Conservation (phyloP, 2,797 vertebrate genomes). For the Helicolenus hilgendorfi region DNA sequence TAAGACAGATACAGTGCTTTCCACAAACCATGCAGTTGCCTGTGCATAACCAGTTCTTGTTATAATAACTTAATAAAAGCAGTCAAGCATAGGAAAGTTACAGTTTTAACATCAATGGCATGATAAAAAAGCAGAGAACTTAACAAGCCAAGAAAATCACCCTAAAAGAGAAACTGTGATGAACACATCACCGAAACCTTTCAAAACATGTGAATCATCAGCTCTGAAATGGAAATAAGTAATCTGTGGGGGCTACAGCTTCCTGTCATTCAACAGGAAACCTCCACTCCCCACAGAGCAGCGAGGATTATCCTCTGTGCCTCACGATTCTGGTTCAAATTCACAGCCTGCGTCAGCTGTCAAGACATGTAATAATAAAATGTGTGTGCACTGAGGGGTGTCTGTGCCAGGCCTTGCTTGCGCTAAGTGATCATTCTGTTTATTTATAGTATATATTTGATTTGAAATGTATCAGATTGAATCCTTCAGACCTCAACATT, state of each 20-base stretch:
- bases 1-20: neutral
- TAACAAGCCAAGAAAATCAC: slow-evolving; percentile 23
- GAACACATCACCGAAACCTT: slow-evolving; percentile 51
- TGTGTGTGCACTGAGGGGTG: neutral
- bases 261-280: slow-evolving; percentile 79
- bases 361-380: slow-evolving; percentile 48
- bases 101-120: slow-evolving; percentile 19
- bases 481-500: neutral
- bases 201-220: slow-evolving; percentile 63
- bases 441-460: slow-evolving; percentile 1
- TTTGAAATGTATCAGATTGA: neutral
- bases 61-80: slow-evolving; percentile 11
- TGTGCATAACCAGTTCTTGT: neutral
- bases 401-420: neutral
- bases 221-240: slow-evolving; percentile 68
- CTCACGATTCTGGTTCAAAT: slow-evolving; percentile 58
- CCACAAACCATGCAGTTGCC: neutral
- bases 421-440: neutral
- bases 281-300: slow-evolving; percentile 62
- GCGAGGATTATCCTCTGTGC: slow-evolving; percentile 73
- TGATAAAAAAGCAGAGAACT: slow-evolving; percentile 2
- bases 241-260: slow-evolving; percentile 64
- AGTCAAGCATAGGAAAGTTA: slow-evolving; percentile 11
- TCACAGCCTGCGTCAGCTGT: slow-evolving; percentile 54
- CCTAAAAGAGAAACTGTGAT: slow-evolving; percentile 41